Base-by-base conservation (phyloP, 23 tunicate species). In the Styela plicata region DNA sequence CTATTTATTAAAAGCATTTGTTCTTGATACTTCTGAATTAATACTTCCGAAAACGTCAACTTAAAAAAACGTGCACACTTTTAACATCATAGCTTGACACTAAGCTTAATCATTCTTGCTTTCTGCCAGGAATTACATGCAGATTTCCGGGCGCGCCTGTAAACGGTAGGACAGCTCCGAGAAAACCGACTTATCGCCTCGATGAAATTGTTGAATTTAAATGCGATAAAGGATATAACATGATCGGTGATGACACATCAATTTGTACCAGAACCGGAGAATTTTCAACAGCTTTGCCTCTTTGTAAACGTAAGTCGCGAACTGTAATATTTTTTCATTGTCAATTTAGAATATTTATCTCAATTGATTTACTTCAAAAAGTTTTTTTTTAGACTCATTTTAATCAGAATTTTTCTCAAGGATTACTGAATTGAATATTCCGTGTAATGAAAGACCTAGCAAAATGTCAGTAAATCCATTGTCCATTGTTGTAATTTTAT, bases 141-240 rank as follows among this genome's bases (percentile, higher is more conserved):
- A 13, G 33, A 25, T 76, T 1, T 44, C 81, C 81, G 36, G 81
- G 81, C 36, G 7, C 81, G 1, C 81, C 81, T 0, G n/a, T 29
- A 7, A 53, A 76, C 26, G 81, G 81, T 7, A 53, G 27, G 33
- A 76, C 81, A 36, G 24, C 44, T 17, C 81, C 81, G 24, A 25
- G 66, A 53, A 76, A 29, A 76, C n/a, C 66, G 52, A 18, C 64
- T 22, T 76, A 76, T 29, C 18, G 10, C 0, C 29, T 36, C 24
- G 44, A 76, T 29, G 65, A 76, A 2, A 53, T 22, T 18, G 81
- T 76, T 52, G 66, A 53, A 53, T 76, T 36, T 44, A 16, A 53
- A 29, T 76, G 81, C 65, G 31, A 36, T 13, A 28, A 52, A 33
- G 81, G 66, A 7, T 76, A 76, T 24, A 28, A 37, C 36, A 24